Evolutionary conservation across 2,113 vertebrate species (phyloP).

Genomic region (Brachyhypopomus gauderio): DNA sequence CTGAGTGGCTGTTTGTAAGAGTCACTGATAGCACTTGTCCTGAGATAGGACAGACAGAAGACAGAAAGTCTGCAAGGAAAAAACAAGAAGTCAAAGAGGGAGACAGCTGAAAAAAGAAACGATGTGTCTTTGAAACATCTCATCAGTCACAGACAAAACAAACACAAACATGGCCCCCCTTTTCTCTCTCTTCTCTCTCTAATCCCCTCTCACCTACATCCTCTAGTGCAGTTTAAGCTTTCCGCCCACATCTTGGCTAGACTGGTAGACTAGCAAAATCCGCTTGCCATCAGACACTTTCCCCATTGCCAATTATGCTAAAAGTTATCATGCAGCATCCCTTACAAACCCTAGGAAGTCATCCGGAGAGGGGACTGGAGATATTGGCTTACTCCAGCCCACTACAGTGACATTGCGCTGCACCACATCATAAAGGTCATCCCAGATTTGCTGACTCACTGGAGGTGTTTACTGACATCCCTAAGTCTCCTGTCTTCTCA

Average conservation of each 20-base stretch:
- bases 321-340: background rate
- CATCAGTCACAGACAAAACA: conserved; percentile 50
- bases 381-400: background rate
- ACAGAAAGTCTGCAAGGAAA: conserved; percentile 2
- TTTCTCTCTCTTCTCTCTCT: background rate
- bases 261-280: conserved; percentile 3
- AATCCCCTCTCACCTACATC: background rate
- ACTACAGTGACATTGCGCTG: background rate
- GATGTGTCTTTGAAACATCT: conserved; percentile 18
- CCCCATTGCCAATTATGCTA: background rate
- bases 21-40: background rate
- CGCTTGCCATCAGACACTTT: conserved; percentile 33
- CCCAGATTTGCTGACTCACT: conserved; percentile 58
- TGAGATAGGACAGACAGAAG: background rate
- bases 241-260: conserved; percentile 7
- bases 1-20: conserved; percentile 3
- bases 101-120: conserved; percentile 21
- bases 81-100: conserved; percentile 13
- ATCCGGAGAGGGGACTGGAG: conserved; percentile 8
- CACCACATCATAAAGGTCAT: conserved; percentile 24
- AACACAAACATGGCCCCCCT: conserved; percentile 2
- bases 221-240: conserved; percentile 4
- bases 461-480: conserved; percentile 58
- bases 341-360: background rate
- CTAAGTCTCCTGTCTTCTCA: conserved; percentile 55